These are phyloP conservation scores for Cryptus armator DNA, from an alignment of 2,888 invertebrate species.

Conservation along the genomic window DNA sequence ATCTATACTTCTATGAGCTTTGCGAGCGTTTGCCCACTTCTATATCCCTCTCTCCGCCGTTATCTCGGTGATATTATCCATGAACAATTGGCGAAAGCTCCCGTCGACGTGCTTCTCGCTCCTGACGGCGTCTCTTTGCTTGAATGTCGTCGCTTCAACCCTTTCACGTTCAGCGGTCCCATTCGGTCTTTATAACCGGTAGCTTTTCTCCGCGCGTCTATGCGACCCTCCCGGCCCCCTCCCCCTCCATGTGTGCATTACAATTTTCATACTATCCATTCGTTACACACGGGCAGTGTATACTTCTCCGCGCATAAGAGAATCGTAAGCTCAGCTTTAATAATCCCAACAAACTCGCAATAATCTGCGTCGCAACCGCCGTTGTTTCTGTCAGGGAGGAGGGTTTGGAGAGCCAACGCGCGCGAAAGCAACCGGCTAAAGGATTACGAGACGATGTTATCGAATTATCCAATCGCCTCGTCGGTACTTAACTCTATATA, in stretches of 20 bases:
- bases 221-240: neutral
- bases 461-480: constrained; percentile 49
- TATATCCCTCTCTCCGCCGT: constrained; percentile 6
- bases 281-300: neutral
- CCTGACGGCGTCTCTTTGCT: constrained; percentile 6
- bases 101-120: neutral
- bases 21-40: constrained; percentile 25
- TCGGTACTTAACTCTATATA: neutral
- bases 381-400: neutral
- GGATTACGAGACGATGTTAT: constrained; percentile 52
- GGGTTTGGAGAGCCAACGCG: too few species aligned
- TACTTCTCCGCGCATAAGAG: neutral
- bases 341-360: constrained; percentile 48
- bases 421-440: constrained; percentile 44
- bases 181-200: constrained; percentile 18
- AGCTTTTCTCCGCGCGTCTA: neutral
- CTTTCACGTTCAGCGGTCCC: constrained; percentile 34
- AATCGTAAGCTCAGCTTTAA: constrained; percentile 48
- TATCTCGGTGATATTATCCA: constrained; percentile 27
- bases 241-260: neutral
- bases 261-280: constrained; percentile 3
- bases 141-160: constrained; percentile 16
- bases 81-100: constrained; percentile 36
- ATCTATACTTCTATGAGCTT: neutral
- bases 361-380: constrained; percentile 33